Evolutionary conservation across 2,888 invertebrate species (phyloP).

Genomic region (Tipula helvola): DNA sequence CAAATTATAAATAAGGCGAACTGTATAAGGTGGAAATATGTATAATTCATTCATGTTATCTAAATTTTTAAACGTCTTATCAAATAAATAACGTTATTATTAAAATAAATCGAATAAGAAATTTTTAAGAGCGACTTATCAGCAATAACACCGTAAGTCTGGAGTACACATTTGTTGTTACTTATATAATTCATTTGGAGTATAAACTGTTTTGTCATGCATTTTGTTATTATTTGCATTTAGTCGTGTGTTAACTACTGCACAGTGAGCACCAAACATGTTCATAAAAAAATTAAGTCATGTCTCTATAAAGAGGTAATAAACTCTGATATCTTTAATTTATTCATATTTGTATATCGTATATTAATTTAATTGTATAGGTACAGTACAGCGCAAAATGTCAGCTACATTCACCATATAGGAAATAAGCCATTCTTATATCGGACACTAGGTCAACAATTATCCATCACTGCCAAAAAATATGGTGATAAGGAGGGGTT

Average conservation of each 20-base stretch:
- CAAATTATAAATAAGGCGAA: no score
- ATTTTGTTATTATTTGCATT: background rate
- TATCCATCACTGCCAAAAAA: slow-evolving; percentile 39
- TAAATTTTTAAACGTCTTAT: no score
- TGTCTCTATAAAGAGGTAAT: background rate
- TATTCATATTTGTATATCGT: no score
- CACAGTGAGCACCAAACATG: background rate
- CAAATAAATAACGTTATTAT: no score
- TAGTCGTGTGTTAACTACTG: background rate
- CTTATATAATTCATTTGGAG: background rate
- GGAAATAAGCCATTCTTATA: slow-evolving; percentile 39
- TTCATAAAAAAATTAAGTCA: background rate
- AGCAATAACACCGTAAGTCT: no score
- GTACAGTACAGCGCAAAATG: background rate
- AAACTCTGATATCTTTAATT: background rate
- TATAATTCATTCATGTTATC: no score
- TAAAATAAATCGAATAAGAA: no score
- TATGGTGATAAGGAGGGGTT: slow-evolving; percentile 46
- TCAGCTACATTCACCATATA: slow-evolving; percentile 41
- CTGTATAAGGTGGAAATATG: no score
- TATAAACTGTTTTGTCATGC: background rate
- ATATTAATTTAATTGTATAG: background rate
- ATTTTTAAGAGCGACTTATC: no score
- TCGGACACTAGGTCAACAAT: slow-evolving; percentile 43
- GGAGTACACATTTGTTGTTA: no score